Evolutionary conservation across 1,140 invertebrate species (phyloP).

Genomic region (Hypsibius dujardini): DNA sequence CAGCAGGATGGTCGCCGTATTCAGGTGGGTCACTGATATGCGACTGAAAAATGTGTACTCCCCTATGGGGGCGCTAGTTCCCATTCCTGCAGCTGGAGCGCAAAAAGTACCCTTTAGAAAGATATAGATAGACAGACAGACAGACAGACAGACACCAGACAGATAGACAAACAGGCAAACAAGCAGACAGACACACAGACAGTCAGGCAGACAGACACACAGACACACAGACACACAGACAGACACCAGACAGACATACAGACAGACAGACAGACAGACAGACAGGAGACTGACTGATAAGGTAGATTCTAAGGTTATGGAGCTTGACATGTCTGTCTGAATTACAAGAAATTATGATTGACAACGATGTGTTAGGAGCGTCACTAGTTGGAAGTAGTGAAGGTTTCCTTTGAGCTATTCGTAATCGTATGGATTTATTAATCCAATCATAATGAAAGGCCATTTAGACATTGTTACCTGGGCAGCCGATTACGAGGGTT

Average conservation of each 20-base stretch:
- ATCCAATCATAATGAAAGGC: not conserved
- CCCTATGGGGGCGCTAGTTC: not conserved
- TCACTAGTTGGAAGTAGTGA: not conserved
- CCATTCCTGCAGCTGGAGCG: not conserved
- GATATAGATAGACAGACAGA: not conserved
- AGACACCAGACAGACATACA: not conserved
- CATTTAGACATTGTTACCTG: not conserved
- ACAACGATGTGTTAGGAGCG: not conserved
- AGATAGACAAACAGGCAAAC: not conserved
- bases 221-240: not conserved
- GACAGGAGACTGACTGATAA: too few species aligned
- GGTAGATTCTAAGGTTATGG: too few species aligned
- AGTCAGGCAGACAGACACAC: not conserved
- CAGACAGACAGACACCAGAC: not conserved
- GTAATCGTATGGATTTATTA: not conserved
- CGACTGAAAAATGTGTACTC: not conserved
- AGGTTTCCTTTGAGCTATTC: not conserved
- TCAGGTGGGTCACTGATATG: not conserved
- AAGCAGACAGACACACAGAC: not conserved
- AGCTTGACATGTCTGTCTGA: too few species aligned
- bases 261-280: not conserved
- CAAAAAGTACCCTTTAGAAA: not conserved
- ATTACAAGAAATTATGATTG: too few species aligned
- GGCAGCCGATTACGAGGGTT: constrained; percentile 8
- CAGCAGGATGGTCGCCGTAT: not conserved